Base-by-base conservation (phyloP, 2,888 invertebrate species). In the Phrixothrix hirtus region DNA sequence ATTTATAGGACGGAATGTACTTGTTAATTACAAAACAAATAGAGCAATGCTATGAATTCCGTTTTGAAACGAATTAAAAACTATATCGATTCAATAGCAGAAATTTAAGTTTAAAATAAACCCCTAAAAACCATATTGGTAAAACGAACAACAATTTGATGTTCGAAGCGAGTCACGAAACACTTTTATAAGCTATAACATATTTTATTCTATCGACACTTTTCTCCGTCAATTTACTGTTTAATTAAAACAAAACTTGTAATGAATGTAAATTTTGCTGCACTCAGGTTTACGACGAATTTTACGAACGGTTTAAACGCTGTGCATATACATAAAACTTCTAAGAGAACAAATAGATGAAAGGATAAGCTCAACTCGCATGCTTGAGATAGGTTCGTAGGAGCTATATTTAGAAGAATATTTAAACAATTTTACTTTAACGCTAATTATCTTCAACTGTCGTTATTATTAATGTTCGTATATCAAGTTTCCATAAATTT, bases 181-280 rank as follows among this genome's bases (percentile, higher is more conserved):
- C 49, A 42, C 49, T 49, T 49, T 50, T 50, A 50, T 50, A 43
- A 43, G 50, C 50, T 35, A 51, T 51, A 51, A 51, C 51, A 51
- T 51, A 51, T 51, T 51, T 51, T 34, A 51, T 39, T 45, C 43
- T 34, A 51, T 51, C 47, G 53, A 37, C 48, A 43, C 47, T 47
- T 54, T 47, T 48, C 38, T 43, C 37, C 43, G 44, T 54, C 54
- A 44, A 54, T 54, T 54, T 54, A 44, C 39, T 38, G 39, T 54
- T 54, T 54, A 54, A 54, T 54, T 54, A 54, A 54, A 54, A 54
- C 48, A 48, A 43, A 31, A 27, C 47, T 44, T 39, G 44, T 35
- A 54, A 47, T n/a, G n/a, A n/a, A n/a, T 41, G 54, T 48, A 48
- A 43, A 48, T 54, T 38, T 42, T 44, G 54, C 54, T 54, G 48